A percentile compares a stretch with the other conserved stretches of the same genome.
Conservation (phyloP, 1,140 invertebrate species). For the Uloborus diversus region DNA sequence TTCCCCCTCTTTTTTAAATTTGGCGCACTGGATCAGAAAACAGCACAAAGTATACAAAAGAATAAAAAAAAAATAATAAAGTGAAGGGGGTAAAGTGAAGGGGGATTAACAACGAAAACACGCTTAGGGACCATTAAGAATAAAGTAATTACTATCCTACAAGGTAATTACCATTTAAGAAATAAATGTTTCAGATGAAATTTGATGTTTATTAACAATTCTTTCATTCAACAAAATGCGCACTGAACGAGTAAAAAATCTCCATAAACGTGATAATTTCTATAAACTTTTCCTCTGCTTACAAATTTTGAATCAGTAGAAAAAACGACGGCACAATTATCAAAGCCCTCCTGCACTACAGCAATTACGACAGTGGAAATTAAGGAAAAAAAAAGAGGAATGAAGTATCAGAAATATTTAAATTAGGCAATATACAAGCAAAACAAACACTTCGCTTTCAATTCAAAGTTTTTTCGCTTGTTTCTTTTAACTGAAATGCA, state of each 20-base stretch:
- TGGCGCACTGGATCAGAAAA: too few species aligned
- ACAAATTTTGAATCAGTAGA: not conserved
- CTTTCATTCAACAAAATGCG: not conserved
- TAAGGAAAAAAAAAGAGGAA: not conserved
- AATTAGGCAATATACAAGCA: conserved; percentile 48
- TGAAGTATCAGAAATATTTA: conserved; percentile 28
- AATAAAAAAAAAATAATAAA: too few species aligned
- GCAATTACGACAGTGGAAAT: not conserved
- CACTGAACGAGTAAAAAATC: not conserved
- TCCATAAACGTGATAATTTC: conserved; percentile 16
- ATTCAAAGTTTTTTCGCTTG: not conserved
- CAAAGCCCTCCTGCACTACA: not conserved
- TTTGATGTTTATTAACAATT: not conserved
- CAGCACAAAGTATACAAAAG: too few species aligned
- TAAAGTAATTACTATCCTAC: conserved; percentile 4
- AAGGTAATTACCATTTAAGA: conserved; percentile 24
- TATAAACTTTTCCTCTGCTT: not conserved
- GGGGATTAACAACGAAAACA: not conserved
- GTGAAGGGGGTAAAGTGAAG: too few species aligned
- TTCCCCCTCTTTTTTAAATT: too few species aligned
- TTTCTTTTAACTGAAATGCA: not conserved
- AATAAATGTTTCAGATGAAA: conserved; percentile 17
- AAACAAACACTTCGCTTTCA: conserved; percentile 18
- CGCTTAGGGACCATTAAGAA: not conserved
- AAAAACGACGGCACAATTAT: not conserved